phyloP scores from a whole-genome alignment of 2,797 vertebrate species.

The Falco biarmicus region DNA sequence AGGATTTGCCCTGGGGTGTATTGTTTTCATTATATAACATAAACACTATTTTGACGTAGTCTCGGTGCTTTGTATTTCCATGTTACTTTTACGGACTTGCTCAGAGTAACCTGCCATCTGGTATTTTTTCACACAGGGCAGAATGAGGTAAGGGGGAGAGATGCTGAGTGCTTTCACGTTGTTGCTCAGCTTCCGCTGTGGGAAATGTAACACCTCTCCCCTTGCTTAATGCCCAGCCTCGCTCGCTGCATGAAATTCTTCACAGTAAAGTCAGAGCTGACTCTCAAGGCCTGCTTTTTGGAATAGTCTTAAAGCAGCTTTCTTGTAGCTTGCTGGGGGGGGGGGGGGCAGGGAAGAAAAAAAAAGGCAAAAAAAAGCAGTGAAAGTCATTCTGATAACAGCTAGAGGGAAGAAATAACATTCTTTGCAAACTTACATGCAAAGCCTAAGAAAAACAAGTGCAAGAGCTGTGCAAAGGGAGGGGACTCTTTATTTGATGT shows the following conservation, averaged over 20 bases:
- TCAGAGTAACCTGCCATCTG: background rate
- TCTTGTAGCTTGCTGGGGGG: background rate
- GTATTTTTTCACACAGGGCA: background rate
- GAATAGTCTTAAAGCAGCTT: background rate
- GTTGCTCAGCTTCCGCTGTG: background rate
- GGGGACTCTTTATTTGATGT: background rate
- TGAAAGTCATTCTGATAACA: conserved; percentile 14
- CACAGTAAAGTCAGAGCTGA: background rate
- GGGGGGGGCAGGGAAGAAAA: too few species aligned
- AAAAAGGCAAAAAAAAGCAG: background rate
- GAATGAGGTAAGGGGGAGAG: background rate
- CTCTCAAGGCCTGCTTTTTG: conserved; percentile 3
- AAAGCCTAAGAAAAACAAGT: background rate
- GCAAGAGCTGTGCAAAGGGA: background rate
- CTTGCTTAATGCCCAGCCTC: background rate
- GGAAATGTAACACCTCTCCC: background rate
- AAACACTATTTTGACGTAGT: background rate
- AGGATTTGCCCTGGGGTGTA: background rate
- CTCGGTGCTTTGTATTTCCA: background rate
- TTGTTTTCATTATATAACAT: background rate
- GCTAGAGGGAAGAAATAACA: background rate
- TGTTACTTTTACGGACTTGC: background rate
- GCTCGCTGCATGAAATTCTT: background rate
- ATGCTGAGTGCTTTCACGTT: background rate
- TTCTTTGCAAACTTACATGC: conserved; percentile 2